Percentiles rank a stretch among this genome's conserved stretches.
These are phyloP conservation scores for Antheraea mylitta DNA, from an alignment of 1,140 invertebrate genomes.

Conservation along the genomic window DNA sequence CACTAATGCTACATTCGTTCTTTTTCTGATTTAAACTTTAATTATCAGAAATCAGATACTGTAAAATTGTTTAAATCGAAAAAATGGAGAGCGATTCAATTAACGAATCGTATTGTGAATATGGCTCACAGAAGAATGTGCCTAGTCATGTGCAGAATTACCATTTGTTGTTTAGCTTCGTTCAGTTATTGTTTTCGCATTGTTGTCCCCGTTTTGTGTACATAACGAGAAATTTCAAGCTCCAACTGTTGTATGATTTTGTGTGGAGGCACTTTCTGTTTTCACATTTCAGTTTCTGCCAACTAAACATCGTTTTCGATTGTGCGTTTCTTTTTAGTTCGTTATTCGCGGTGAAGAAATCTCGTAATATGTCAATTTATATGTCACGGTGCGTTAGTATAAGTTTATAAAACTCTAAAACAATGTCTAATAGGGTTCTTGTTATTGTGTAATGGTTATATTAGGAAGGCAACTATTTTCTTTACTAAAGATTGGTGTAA, in stretches of 20 bases:
- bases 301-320: not conserved
- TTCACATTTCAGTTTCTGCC: constrained; percentile 21
- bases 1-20: too few species aligned
- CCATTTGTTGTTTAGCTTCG: constrained; percentile 12
- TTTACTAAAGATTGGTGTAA: too few species aligned
- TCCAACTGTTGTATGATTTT: constrained; percentile 17
- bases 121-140: not conserved
- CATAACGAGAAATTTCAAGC: constrained; percentile 30
- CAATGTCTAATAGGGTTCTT: too few species aligned
- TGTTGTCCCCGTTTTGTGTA: constrained; percentile 25
- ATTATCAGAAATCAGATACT: too few species aligned
- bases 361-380: not conserved
- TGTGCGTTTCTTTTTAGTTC: constrained; percentile 6
- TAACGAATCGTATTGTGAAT: not conserved
- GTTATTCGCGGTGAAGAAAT: not conserved
- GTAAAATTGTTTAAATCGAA: constrained; percentile 1
- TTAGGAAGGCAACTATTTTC: too few species aligned
- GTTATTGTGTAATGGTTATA: too few species aligned
- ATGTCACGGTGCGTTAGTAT: not conserved
- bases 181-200: constrained; percentile 31
- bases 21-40: too few species aligned
- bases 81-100: constrained; percentile 2
- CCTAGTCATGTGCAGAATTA: constrained; percentile 14
- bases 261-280: constrained; percentile 25
- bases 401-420: not conserved